Percentiles rank a stretch among this genome's conserved stretches.
These are phyloP conservation scores for Variabilichromis moorii DNA, from an alignment of 2,113 vertebrate species.

Conservation along the genomic window DNA sequence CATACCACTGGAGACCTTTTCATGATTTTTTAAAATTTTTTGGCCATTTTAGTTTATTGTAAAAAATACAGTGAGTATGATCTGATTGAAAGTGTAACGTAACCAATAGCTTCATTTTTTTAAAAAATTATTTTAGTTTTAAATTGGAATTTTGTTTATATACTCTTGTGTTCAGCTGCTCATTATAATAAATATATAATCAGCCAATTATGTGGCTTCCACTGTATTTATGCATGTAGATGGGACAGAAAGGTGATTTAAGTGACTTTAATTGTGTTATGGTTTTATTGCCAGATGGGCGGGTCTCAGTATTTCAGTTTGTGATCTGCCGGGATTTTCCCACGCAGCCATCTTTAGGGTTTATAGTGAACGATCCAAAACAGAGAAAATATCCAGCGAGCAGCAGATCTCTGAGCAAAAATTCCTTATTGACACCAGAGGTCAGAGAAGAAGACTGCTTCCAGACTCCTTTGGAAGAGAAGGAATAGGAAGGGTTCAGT, in stretches of 20 bases:
- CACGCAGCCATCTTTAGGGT: background rate
- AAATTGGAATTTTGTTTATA: background rate
- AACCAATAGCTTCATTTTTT: background rate
- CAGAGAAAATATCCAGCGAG: background rate
- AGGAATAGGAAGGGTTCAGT: background rate
- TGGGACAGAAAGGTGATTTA: background rate
- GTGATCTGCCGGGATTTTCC: background rate
- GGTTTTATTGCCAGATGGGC: background rate
- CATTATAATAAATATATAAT: background rate
- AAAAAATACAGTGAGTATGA: background rate
- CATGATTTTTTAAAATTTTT: background rate
- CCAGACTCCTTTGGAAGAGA: background rate
- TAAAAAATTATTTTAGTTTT: fast-evolving
- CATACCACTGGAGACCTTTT: background rate
- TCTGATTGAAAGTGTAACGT: background rate
- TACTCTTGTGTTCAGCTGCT: background rate
- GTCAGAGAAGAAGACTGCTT: background rate
- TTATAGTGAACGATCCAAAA: background rate
- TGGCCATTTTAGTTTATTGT: background rate
- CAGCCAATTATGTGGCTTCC: background rate
- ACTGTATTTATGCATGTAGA: background rate
- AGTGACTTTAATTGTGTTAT: background rate
- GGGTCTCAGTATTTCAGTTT: background rate
- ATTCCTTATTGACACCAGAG: background rate
- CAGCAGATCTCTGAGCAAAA: background rate